These are phyloP conservation scores for Macquaria ambigua DNA, from an alignment of 2,113 vertebrate species.

Conservation along the genomic window DNA sequence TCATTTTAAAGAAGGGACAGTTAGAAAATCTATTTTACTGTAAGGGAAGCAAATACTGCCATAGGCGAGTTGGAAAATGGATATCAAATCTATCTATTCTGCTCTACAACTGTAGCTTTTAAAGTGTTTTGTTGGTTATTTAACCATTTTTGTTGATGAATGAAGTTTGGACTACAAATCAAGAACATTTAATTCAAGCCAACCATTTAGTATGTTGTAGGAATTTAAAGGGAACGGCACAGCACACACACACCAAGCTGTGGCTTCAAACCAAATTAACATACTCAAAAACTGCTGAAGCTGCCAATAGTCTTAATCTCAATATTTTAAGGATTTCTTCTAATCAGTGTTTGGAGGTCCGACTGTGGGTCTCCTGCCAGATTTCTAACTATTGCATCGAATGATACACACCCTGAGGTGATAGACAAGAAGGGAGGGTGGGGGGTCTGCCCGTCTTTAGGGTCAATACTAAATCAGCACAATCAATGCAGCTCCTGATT, in stretches of 20 bases:
- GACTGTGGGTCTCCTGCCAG: background rate
- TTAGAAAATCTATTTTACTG: conserved; percentile 14
- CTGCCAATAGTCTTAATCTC: background rate
- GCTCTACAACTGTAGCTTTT: background rate
- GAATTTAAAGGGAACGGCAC: background rate
- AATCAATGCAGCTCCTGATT: conserved; percentile 42
- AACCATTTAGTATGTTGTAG: background rate
- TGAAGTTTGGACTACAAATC: background rate
- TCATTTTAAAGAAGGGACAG: background rate
- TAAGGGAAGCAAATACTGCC: background rate
- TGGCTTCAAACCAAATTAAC: conserved; percentile 27
- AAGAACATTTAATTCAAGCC: background rate
- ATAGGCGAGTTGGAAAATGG: background rate
- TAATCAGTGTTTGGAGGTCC: conserved; percentile 1
- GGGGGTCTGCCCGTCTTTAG: background rate
- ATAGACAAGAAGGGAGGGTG: background rate
- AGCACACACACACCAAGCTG: background rate
- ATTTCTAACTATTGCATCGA: background rate
- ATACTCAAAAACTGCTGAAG: conserved; percentile 4
- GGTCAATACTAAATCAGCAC: conserved; percentile 35
- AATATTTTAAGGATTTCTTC: conserved; percentile 8
- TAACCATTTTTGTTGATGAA: background rate
- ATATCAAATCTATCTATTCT: background rate
- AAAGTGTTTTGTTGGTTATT: background rate
- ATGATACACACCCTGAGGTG: background rate